Base-by-base conservation (phyloP, 2,113 vertebrate species). In the Hydrolagus affinis region DNA sequence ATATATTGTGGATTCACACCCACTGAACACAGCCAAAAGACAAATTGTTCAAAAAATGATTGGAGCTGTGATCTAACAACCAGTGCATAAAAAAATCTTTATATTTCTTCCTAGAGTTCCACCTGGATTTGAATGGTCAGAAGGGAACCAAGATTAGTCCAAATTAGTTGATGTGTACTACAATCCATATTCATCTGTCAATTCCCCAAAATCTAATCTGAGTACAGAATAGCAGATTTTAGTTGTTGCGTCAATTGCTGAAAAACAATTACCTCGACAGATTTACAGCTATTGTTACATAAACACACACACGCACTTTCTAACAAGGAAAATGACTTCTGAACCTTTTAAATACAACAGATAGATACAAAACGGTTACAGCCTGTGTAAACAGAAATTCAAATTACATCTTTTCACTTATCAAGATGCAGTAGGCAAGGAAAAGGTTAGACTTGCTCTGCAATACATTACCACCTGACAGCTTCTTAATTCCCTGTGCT, bases 391-490 rank as follows among this genome's bases (percentile, higher is more conserved):
- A 7, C 15, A 66, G 32, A 10, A 83, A 83, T 32, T 66, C 62
- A 32, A 23, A 83, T 68, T 28, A 83, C 25, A 17, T 17, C 28
- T 32, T 66, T 83, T 83, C 25, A 83, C 28, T 83, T 83, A 83
- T 83, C 60, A 83, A 28, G 25, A 56, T 75, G 15, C 78, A 32
- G 25, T 15, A 68, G 78, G 28, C 66, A 30, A 68, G 25, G 66
- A 64, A 17, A 21, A 66, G 32, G 77, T 11, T 25, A 80, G 32
- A 64, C 56, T 78, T 44, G 23, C 57, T 59, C 56, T 78, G 57
- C 59, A 80, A 60, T 23, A 21, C 66, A 8, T 83, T 68, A 30
- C 62, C 60, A 17, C 25, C 62, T 2, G 7, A 28, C 62, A 64
- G 14, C 25, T 32, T 83, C 28, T 12, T 32, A 10, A 64, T 14